Conservation (phyloP, 30 jellyfish, hydroid and myxozoan genomes). For the Aurelia aurita complex sp. Pacific region DNA sequence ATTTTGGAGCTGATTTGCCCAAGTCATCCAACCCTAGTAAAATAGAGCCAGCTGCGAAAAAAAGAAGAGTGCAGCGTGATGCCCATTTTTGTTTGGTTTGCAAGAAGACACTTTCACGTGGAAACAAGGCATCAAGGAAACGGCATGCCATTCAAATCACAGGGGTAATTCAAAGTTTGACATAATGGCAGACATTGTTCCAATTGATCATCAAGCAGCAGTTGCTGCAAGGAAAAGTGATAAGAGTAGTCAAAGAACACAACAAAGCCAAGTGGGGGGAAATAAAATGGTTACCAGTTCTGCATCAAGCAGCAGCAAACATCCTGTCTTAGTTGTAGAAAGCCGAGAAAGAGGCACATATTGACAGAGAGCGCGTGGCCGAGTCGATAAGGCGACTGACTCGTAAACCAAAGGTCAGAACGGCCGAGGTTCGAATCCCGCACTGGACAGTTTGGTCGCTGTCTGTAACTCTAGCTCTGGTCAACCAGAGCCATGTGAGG, state of each 20-base stretch:
- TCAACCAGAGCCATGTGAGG: too few relatives aligned
- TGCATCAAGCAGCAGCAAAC: constrained; percentile 1
- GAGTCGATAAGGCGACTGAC: too few relatives aligned
- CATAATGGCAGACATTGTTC: constrained; percentile 8
- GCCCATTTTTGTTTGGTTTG: background rate
- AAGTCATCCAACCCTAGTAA: constrained; percentile 3
- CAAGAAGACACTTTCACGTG: constrained; percentile 41
- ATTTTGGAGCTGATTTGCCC: constrained; percentile 4
- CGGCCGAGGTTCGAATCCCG: too few relatives aligned
- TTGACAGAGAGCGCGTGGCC: too few relatives aligned
- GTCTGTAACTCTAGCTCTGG: too few relatives aligned
- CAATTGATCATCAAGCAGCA: constrained; percentile 30
- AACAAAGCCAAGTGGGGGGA: background rate
- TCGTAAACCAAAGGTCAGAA: too few relatives aligned
- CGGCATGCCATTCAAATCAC: constrained; percentile 42
- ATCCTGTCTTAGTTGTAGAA: constrained; percentile 6
- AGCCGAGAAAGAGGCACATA: background rate
- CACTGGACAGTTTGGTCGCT: too few relatives aligned
- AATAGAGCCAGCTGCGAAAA: background rate
- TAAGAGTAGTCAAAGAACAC: background rate
- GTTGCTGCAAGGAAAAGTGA: constrained; percentile 31
- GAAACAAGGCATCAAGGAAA: constrained; percentile 19
- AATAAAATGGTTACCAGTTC: constrained; percentile 7
- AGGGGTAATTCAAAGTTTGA: constrained; percentile 23
- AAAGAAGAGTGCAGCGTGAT: constrained; percentile 1